A percentile compares a stretch with the other conserved stretches of the same genome.
Evolutionary conservation across 2,113 vertebrate species (phyloP).

Genomic region (Pipra filicauda): DNA sequence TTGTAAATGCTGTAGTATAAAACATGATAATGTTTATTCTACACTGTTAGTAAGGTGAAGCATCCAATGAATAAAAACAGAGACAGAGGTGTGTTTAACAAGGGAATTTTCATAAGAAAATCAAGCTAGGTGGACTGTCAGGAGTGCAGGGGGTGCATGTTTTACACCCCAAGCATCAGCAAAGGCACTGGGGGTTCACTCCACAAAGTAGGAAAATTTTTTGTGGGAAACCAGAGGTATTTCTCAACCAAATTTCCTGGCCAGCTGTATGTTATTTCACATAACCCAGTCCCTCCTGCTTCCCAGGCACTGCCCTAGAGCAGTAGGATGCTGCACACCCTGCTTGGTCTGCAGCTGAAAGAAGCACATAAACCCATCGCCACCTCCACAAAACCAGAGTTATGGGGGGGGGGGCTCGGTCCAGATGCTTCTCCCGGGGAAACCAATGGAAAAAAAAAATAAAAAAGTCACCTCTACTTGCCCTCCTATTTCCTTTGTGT

Average conservation of each 20-base stretch:
- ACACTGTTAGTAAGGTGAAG: neutral
- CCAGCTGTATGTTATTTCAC: neutral
- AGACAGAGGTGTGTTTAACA: neutral
- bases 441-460: neutral
- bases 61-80: neutral
- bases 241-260: neutral
- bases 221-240: neutral
- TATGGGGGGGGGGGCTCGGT: neutral
- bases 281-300: neutral
- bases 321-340: neutral
- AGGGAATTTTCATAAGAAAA: neutral
- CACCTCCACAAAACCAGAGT: neutral
- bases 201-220: neutral
- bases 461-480: neutral
- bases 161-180: neutral
- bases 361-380: neutral
- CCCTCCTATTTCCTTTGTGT: neutral
- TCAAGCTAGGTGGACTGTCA: neutral
- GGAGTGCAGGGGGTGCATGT: neutral
- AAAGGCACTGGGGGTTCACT: neutral
- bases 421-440: neutral
- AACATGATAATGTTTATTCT: neutral
- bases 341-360: neutral
- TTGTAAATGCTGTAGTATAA: neutral
- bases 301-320: neutral